Conservation (phyloP, 1,140 invertebrate genomes). For the Physella acuta region DNA sequence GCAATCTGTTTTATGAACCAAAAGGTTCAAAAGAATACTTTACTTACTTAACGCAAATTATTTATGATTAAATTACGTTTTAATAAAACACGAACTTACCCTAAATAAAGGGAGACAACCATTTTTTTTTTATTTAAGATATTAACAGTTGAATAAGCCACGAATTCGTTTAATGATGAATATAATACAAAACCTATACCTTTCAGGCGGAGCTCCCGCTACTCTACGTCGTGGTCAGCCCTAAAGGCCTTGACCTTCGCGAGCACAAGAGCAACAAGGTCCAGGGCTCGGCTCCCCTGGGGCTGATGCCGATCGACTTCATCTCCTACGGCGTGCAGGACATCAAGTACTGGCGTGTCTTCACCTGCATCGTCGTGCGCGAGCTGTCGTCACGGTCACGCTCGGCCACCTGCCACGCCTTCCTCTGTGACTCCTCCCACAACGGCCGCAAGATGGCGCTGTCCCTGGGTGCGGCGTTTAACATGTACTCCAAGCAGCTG, state of each 20-base stretch:
- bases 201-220: slow-evolving; percentile 48
- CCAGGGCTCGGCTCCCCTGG: slow-evolving; percentile 53
- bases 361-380: slow-evolving; percentile 90
- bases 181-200: no score
- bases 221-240: slow-evolving; percentile 52
- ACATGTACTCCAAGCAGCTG: slow-evolving; percentile 78
- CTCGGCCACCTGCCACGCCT: slow-evolving; percentile 79
- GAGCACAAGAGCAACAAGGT: slow-evolving; percentile 61
- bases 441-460: slow-evolving; percentile 83
- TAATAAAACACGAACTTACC: no score
- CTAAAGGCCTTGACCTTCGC: slow-evolving; percentile 73
- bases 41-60: no score
- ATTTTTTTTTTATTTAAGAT: no score
- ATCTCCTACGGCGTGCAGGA: slow-evolving; percentile 68
- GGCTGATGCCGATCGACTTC: slow-evolving; percentile 73
- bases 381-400: slow-evolving; percentile 59
- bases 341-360: slow-evolving; percentile 87
- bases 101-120: no score
- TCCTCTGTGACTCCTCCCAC: slow-evolving; percentile 84
- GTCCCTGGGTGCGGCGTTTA: slow-evolving; percentile 86
- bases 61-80: no score
- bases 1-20: background rate
- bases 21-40: no score
- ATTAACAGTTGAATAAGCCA: no score
- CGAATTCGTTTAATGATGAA: no score